Evolutionary conservation across 2,797 vertebrate species (phyloP).

Genomic region (Nannoperca australis): DNA sequence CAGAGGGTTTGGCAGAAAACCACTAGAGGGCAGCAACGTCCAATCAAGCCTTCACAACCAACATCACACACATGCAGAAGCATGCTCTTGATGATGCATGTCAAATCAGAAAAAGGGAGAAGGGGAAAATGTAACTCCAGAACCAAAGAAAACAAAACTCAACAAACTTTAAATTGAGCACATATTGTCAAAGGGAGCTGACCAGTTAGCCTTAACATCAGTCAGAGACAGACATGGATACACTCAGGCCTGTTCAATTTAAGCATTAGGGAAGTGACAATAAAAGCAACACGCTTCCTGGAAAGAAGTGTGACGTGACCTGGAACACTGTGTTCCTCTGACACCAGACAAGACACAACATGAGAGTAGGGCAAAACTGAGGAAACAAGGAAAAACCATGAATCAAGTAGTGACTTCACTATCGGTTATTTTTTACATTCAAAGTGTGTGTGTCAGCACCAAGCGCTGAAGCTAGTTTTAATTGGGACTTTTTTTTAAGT

Average conservation of each 20-base stretch:
- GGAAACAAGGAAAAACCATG: neutral
- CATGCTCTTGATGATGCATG: neutral
- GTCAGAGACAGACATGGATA: neutral
- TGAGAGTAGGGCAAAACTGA: neutral
- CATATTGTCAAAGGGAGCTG: neutral
- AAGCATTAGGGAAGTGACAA: neutral
- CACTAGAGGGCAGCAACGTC: slow-evolving; percentile 57
- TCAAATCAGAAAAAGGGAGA: neutral
- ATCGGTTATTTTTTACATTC: too few relatives aligned
- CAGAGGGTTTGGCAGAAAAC: neutral
- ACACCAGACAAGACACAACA: neutral
- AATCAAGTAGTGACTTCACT: neutral
- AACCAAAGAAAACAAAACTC: slow-evolving; percentile 15
- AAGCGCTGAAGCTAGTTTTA: too few relatives aligned
- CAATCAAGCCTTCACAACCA: neutral
- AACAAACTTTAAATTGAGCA: neutral
- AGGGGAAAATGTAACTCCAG: neutral
- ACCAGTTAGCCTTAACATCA: neutral
- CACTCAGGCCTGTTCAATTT: neutral
- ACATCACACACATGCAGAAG: rapidly evolving
- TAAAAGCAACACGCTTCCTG: neutral
- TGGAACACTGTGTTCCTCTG: neutral
- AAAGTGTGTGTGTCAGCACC: too few relatives aligned
- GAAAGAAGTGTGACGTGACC: neutral
- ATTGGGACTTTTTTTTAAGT: too few relatives aligned